Evolutionary conservation across 2,113 vertebrate genomes (phyloP), one percentile per base, ranked within the genome.

Genomic region (Antigone vipio): DNA sequence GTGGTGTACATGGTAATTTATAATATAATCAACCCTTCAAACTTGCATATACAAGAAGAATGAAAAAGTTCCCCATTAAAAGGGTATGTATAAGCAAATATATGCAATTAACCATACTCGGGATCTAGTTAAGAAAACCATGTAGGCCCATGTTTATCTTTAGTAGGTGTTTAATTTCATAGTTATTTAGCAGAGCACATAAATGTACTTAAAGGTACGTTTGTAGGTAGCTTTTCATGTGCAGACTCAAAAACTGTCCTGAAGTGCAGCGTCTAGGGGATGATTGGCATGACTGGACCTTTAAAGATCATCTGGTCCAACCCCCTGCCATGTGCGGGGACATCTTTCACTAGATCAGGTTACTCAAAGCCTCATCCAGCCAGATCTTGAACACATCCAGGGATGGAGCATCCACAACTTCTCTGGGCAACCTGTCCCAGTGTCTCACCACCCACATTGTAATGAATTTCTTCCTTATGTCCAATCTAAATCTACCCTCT

Each of bases 271-370:
- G 78, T 93, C 67, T 66, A 66, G 38, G 27, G 53, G 74, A 58
- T 45, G 22, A 27, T 8, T 73, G 53, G 3, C 18, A 16, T 63
- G 23, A 71, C 2, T 62, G 27, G 11, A 56, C 34, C 7, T 75
- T 30, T 64, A 63, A 35, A 83, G 32, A 11, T 58, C 4, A 22
- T 20, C 29, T 79, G 14, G 26, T 79, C 30, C 30, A 44, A 17
- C 2, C 1, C 5, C 3, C 12, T n/a, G 26, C 9, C 9, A 15
- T 15, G 8, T 8, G 4, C 29, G 55, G 21, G 26, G 9, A n/a
- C 12, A 32, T 18, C 22, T 75, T 58, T 12, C 18, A 26, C 17
- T n/a, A 66, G 30, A 42, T 1, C 32, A 64, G 18, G 12, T 15
- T 85, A 2, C 23, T 83, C 42, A 44, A 45, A 84, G 21, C 18